Base-by-base conservation (phyloP, 2,888 invertebrate genomes). In the Trissonchulus sp. region DNA sequence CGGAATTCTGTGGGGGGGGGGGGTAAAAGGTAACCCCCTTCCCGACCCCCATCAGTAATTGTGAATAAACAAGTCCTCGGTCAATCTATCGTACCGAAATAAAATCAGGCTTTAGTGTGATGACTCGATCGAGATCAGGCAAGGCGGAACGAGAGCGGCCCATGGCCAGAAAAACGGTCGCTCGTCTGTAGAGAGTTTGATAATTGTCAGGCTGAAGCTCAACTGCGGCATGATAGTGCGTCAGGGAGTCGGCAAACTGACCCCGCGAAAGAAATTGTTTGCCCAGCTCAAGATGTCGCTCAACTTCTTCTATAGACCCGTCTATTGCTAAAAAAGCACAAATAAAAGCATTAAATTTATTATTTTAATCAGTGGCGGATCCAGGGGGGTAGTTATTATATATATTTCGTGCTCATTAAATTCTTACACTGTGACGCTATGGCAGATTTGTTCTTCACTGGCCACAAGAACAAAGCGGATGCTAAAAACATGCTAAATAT, bases 191-290 rank as follows among this genome's bases (percentile, higher is more conserved):
- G 84, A 93, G 93, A 73, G 95, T 95, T 85, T 98, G 89, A 87
- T 97, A 99, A 87, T 98, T 97, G 79, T 89, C 89, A 62, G 96
- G 93, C 87, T 99, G 98, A 23, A 93, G 93, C 88, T 98, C 97
- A 81, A 99, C 93, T 81, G 98, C 99, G 77, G 94, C 93, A 88
- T 99, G 97, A 87, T 95, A 99, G 85, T 99, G 97, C 77, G 93
- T 92, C 72, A 99, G 87, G 15, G 99, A 98, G 88, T 99, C 98
- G 69, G 93, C 91, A 78, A 97, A 89, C 85, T 98, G 95, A 38
- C 97, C 96, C 79, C 91, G 90, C 63, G 93, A 92, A 81, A 99
- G 88, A 86, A 95, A 91, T 84, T 93, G 91, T 84, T 91, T 92
- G 0, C 98, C 99, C 85, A 94, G 88, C 85, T 97, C 94, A 85